Conservation (phyloP, 2,797 vertebrate genomes). For the Poliocrania exsul region DNA sequence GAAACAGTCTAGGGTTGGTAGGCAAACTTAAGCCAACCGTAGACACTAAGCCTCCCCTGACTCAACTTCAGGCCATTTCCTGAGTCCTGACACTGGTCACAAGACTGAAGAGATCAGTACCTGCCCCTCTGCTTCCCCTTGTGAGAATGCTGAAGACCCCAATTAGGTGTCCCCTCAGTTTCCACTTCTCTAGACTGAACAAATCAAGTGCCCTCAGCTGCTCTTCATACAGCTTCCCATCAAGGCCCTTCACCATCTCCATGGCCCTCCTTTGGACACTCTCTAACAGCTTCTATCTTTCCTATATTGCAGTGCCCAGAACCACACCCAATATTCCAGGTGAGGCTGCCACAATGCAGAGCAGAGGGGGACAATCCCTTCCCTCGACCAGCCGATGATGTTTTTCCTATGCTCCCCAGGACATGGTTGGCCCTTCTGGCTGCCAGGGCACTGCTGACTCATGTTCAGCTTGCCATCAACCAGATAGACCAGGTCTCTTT, state of each 20-base stretch:
- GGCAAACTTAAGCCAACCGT: no score
- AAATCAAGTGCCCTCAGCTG: not conserved
- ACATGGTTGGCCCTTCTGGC: not conserved
- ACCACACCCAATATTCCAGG: not conserved
- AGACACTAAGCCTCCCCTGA: not conserved
- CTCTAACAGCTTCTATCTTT: not conserved
- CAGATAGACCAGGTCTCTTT: not conserved
- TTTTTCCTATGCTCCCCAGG: not conserved
- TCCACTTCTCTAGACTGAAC: not conserved
- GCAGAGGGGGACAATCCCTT: not conserved
- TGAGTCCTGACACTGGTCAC: not conserved
- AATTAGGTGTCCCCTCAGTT: not conserved
- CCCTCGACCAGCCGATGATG: not conserved
- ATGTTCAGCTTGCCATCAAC: not conserved
- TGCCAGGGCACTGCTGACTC: not conserved
- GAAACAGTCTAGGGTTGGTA: no score
- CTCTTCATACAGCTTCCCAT: not conserved
- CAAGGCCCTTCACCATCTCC: not conserved
- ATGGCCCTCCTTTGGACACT: not conserved
- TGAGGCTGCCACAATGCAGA: no score
- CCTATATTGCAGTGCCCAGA: not conserved
- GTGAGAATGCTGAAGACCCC: not conserved
- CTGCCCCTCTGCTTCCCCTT: not conserved
- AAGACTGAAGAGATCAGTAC: not conserved
- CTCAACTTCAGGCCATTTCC: not conserved